A percentile compares a stretch with the other conserved stretches of the same genome.
phyloP scores from a whole-genome alignment of 2,797 vertebrate genomes.

The Brachyalestes nurse region DNA sequence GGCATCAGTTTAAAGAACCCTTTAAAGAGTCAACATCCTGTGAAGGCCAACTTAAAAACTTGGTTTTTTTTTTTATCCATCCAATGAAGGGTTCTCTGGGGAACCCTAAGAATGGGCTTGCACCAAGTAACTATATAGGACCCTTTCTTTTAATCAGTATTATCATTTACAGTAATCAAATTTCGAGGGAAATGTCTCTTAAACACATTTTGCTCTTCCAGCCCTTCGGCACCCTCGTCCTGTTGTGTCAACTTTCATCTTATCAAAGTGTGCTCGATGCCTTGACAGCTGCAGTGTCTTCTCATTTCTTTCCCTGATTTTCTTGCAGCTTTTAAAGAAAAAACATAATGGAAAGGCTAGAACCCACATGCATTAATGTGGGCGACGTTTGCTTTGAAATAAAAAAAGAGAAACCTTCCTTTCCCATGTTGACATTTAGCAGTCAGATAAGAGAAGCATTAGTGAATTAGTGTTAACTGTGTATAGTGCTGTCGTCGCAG shows the following conservation, averaged over 20 bases:
- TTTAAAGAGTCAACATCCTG: too few relatives aligned
- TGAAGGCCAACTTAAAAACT: background rate
- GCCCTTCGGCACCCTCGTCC: background rate
- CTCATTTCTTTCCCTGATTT: background rate
- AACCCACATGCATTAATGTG: background rate
- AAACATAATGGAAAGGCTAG: background rate
- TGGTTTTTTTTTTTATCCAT: background rate
- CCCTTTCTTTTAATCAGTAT: background rate
- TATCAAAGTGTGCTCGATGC: background rate
- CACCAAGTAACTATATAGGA: background rate
- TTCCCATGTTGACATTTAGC: background rate
- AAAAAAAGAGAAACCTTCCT: slow-evolving; percentile 15
- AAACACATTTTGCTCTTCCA: too few relatives aligned
- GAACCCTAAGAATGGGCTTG: background rate
- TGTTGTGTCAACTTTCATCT: background rate
- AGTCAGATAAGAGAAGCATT: slow-evolving; percentile 7
- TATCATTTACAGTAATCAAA: background rate
- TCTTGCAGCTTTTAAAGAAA: background rate
- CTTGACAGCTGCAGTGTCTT: background rate
- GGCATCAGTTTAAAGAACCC: too few relatives aligned
- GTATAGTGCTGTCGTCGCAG: background rate
- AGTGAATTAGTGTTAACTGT: slow-evolving; percentile 26
- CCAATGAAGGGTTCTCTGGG: background rate
- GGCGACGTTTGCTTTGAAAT: background rate
- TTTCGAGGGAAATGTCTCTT: background rate